A percentile compares a stretch with the other conserved stretches of the same genome.
phyloP scores from a whole-genome alignment of 2,113 vertebrate genomes.

The Taurulus bubalis region DNA sequence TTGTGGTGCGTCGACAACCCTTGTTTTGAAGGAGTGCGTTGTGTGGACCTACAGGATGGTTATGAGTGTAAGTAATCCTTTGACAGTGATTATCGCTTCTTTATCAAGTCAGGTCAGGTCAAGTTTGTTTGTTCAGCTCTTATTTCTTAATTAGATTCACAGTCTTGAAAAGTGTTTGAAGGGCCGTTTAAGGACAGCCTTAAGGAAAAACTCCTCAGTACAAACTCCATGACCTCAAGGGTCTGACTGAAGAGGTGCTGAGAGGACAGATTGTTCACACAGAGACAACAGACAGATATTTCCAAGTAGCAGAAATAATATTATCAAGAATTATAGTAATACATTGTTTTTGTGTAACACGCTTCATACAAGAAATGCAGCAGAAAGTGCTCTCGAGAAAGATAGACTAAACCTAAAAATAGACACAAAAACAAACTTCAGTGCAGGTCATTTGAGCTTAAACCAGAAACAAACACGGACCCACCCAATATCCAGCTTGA shows the following conservation, averaged over 20 bases:
- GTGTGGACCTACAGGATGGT: slow-evolving; percentile 88
- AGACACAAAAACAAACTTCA: too few relatives aligned
- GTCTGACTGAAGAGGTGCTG: background rate
- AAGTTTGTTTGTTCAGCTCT: slow-evolving; percentile 19
- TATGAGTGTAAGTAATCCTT: slow-evolving; percentile 91
- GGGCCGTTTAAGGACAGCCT: background rate
- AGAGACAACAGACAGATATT: background rate
- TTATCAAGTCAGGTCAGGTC: background rate
- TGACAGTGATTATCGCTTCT: background rate
- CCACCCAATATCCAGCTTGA: too few relatives aligned
- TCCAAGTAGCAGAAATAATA: background rate
- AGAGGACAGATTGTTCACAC: background rate
- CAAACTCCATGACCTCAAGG: background rate
- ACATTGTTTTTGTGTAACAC: background rate
- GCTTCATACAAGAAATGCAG: background rate
- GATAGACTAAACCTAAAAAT: background rate
- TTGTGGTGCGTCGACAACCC: slow-evolving; percentile 90
- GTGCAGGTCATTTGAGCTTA: too few relatives aligned
- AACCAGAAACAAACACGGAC: too few relatives aligned
- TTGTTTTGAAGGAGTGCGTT: slow-evolving; percentile 84
- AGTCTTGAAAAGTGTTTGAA: slow-evolving; percentile 7
- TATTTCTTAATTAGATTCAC: slow-evolving; percentile 11
- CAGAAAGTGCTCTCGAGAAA: too few relatives aligned
- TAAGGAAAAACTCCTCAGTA: background rate
- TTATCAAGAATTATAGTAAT: background rate